A percentile compares a stretch with the other conserved stretches of the same genome.
These are phyloP conservation scores for Drosophila macrospina DNA, from an alignment of 2,888 invertebrate species.

Conservation along the genomic window DNA sequence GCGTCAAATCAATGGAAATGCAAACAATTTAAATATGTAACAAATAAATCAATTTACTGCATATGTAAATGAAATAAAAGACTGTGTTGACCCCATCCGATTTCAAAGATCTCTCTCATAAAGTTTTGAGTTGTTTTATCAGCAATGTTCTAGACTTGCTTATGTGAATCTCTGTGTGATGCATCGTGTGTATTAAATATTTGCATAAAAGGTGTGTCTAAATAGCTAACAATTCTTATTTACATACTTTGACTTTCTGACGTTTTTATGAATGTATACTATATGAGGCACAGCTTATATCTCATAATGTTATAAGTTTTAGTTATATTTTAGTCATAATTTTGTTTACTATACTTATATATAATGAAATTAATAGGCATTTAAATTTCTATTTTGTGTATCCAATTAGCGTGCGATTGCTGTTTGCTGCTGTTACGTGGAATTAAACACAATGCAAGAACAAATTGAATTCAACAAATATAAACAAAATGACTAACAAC, in stretches of 20 bases:
- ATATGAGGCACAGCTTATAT: conserved; percentile 9
- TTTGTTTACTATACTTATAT: background rate
- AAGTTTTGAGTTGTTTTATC: background rate
- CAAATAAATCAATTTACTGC: background rate
- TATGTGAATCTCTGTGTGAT: conserved; percentile 7
- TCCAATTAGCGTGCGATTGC: conserved; percentile 16
- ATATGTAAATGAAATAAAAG: background rate
- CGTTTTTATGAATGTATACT: conserved; percentile 1
- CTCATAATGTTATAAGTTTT: background rate
- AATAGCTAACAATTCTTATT: conserved; percentile 21
- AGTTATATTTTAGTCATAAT: too few relatives aligned
- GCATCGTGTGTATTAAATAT: conserved; percentile 29
- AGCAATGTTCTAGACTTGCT: background rate
- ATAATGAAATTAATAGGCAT: conserved; percentile 13
- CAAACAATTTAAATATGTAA: conserved; percentile 1
- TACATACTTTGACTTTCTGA: conserved; percentile 16
- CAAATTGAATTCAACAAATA: conserved; percentile 8
- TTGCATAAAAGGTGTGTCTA: conserved; percentile 52
- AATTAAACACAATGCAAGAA: conserved; percentile 17
- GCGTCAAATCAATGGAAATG: conserved; percentile 1
- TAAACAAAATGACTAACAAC: conserved; percentile 18
- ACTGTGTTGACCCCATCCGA: background rate
- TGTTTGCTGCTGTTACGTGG: conserved; percentile 5
- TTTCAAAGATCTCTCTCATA: background rate
- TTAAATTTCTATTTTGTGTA: conserved; percentile 1